A percentile compares a stretch with the other conserved stretches of the same genome.
Evolutionary conservation across 2,888 invertebrate genomes (phyloP).

Genomic region (Anodontia alba): DNA sequence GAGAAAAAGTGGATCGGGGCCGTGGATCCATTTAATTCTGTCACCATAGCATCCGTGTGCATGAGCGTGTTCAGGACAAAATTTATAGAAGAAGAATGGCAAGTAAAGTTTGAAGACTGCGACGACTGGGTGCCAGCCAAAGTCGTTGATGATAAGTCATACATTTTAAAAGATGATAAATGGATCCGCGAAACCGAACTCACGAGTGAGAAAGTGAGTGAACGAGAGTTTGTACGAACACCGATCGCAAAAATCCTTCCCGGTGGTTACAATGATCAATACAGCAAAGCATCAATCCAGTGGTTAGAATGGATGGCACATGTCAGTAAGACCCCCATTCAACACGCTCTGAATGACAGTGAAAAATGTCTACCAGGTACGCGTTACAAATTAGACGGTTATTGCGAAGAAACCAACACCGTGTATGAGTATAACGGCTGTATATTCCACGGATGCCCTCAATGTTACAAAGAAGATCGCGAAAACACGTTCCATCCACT

Average conservation of each 20-base stretch:
- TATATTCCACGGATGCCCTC: constrained; percentile 18
- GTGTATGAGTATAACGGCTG: constrained; percentile 45
- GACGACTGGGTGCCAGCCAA: constrained; percentile 21
- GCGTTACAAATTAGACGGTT: constrained; percentile 42
- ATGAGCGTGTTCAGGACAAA: constrained; percentile 6
- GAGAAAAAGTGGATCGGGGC: constrained; percentile 27
- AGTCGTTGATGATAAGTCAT: neutral
- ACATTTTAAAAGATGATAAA: neutral
- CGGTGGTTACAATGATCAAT: constrained; percentile 47
- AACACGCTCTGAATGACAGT: too few species aligned
- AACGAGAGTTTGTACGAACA: constrained; percentile 26
- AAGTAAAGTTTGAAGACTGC: constrained; percentile 16
- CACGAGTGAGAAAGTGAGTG: constrained; percentile 23
- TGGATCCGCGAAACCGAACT: constrained; percentile 8
- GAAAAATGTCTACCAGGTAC: constrained; percentile 36
- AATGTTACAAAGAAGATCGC: constrained; percentile 31
- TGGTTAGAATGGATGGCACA: constrained; percentile 46
- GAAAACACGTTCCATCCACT: too few species aligned
- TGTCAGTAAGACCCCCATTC: constrained; percentile 12
- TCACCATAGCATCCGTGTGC: constrained; percentile 36
- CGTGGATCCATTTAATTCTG: constrained; percentile 26
- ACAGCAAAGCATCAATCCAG: too few species aligned
- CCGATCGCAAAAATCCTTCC: constrained; percentile 50
- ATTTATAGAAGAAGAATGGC: constrained; percentile 29
- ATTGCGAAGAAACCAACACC: constrained; percentile 33